Conservation (phyloP, 2,113 vertebrate genomes). For the Eurystomus gularis region DNA sequence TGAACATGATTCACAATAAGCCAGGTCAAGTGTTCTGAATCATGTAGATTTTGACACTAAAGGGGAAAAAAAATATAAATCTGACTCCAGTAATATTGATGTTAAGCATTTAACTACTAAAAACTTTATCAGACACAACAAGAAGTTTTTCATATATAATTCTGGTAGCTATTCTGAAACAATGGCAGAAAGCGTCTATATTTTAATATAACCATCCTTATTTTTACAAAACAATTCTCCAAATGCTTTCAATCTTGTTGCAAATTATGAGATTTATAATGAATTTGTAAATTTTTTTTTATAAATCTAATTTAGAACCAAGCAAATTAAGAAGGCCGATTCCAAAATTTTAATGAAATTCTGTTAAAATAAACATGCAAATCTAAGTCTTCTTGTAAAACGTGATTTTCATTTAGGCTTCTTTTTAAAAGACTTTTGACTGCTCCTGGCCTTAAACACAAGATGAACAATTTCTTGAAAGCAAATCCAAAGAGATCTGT, state of each 20-base stretch:
- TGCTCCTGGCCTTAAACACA: not conserved
- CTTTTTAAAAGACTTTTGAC: not conserved
- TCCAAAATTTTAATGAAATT: not conserved
- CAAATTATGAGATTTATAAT: not conserved
- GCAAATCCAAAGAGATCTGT: not conserved
- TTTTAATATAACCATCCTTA: not conserved
- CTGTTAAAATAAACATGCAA: not conserved
- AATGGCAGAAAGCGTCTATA: not conserved
- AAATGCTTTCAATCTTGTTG: not conserved
- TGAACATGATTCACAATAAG: constrained; percentile 95
- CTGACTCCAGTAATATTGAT: not conserved
- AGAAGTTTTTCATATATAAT: not conserved
- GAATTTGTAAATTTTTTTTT: not conserved
- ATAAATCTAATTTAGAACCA: not conserved
- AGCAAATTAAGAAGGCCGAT: not conserved
- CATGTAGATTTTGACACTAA: constrained; percentile 97
- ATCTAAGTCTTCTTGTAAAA: not conserved
- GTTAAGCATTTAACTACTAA: not conserved
- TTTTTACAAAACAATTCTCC: not conserved
- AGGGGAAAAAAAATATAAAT: not conserved
- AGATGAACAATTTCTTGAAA: not conserved
- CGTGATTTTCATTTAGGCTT: not conserved
- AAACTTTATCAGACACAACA: not conserved
- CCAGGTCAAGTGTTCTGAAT: constrained; percentile 97
- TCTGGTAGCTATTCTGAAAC: not conserved